A percentile compares a stretch with the other conserved stretches of the same genome.
phyloP scores from a whole-genome alignment of 2,113 vertebrate species.

The Podarcis cretensis region DNA sequence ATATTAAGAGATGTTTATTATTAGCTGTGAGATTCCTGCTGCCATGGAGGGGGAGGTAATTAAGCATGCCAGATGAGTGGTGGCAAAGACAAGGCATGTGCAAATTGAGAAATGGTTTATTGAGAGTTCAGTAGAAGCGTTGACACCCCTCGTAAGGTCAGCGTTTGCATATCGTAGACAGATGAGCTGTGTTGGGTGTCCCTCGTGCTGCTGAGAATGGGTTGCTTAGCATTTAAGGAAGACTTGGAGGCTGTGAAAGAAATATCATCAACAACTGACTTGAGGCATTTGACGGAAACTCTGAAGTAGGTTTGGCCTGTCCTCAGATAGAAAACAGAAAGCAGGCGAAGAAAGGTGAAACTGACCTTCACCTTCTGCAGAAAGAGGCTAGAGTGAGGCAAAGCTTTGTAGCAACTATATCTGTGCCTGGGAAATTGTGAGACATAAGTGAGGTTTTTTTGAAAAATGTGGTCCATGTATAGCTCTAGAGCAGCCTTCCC shows the following conservation, averaged over 20 bases:
- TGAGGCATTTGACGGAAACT: background rate
- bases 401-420: background rate
- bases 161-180: background rate
- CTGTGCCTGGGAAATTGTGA: background rate
- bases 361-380: background rate
- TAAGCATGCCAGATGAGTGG: background rate
- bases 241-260: background rate
- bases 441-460: background rate
- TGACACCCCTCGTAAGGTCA: conserved; percentile 9
- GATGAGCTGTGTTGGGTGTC: background rate
- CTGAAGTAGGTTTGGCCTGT: background rate
- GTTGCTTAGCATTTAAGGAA: conserved; percentile 20
- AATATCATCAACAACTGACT: background rate
- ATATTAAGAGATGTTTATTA: conserved; percentile 38
- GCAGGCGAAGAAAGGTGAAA: background rate
- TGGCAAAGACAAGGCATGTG: background rate
- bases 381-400: background rate
- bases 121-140: background rate
- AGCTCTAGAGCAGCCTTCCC: background rate
- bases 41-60: conserved; percentile 17
- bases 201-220: background rate
- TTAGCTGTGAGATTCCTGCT: conserved; percentile 23
- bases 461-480: background rate
- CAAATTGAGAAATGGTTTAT: conserved; percentile 1
- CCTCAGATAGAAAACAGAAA: background rate